Percentiles rank a stretch among this genome's conserved stretches.
Evolutionary conservation across 2,888 invertebrate genomes (phyloP).

Genomic region (Aporophyla lueneburgensis): DNA sequence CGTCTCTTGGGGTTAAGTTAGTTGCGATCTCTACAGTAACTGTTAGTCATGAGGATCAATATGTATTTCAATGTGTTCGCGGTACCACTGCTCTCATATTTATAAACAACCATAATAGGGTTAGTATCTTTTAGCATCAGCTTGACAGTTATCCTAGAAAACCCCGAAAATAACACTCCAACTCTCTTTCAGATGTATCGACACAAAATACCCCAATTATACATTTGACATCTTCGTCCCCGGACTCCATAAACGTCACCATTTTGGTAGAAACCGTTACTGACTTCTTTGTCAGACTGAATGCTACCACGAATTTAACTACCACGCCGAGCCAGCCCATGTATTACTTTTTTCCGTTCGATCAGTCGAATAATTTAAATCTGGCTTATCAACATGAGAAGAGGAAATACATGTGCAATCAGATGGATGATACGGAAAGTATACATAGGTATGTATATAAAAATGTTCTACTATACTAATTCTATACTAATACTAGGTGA

Average conservation of each 20-base stretch:
- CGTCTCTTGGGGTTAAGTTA: no score
- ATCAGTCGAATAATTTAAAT: slow-evolving; percentile 79
- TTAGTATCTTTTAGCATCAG: neutral
- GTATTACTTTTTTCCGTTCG: slow-evolving; percentile 90
- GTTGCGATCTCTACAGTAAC: no score
- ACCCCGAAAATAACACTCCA: slow-evolving; percentile 1
- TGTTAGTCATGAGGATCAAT: no score
- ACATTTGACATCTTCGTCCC: slow-evolving; percentile 93
- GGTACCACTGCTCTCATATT: neutral
- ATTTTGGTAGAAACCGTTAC: slow-evolving; percentile 91
- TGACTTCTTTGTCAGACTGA: slow-evolving; percentile 91
- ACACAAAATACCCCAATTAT: slow-evolving; percentile 91
- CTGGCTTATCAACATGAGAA: slow-evolving; percentile 75
- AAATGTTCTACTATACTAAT: no score
- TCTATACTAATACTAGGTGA: no score
- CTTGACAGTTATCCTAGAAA: neutral
- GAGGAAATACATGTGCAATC: slow-evolving; percentile 91
- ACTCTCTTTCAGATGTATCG: slow-evolving; percentile 79
- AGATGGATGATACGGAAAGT: slow-evolving; percentile 73
- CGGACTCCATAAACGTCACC: slow-evolving; percentile 89
- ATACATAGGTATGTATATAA: slow-evolving; percentile 38
- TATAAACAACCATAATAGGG: neutral
- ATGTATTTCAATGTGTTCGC: no score
- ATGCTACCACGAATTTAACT: slow-evolving; percentile 82
- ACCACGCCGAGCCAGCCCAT: slow-evolving; percentile 88